phyloP scores from a whole-genome alignment of 2,888 invertebrate species.

The Brachypterus glaber region DNA sequence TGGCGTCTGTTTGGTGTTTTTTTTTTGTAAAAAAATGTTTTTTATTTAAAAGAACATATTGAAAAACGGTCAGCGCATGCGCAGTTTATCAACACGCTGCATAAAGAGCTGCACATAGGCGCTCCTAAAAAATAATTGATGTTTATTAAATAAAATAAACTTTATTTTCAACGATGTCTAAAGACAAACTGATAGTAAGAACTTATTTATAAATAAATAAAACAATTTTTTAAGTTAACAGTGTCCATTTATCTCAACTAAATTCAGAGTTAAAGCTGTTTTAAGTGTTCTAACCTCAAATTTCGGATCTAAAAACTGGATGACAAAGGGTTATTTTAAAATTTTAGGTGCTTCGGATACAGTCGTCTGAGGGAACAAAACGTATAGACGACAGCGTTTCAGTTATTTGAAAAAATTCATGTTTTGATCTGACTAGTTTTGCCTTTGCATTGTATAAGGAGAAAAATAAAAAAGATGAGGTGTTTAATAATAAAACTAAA shows the following conservation, averaged over 20 bases:
- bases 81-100: too few species aligned
- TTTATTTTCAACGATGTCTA: too few species aligned
- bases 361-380: constrained; percentile 80
- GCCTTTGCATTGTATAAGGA: constrained; percentile 71
- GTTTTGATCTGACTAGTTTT: constrained; percentile 61
- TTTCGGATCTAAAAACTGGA: constrained; percentile 9
- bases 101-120: too few species aligned
- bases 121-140: too few species aligned
- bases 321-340: constrained; percentile 29
- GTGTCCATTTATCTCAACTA: not conserved
- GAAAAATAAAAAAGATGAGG: constrained; percentile 62
- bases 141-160: too few species aligned
- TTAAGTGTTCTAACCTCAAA: not conserved
- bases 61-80: too few species aligned
- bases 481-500: constrained; percentile 60
- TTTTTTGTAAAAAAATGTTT: too few species aligned
- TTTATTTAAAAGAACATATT: too few species aligned
- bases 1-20: too few species aligned
- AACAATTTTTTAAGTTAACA: not conserved
- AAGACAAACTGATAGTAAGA: constrained; percentile 30
- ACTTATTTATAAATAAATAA: constrained; percentile 6
- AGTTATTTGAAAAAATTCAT: too few species aligned
- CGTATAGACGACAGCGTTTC: constrained; percentile 66
- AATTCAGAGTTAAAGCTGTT: not conserved
- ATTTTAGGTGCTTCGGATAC: constrained; percentile 70